Evolutionary conservation across 1,140 invertebrate genomes (phyloP).

Genomic region (Euura saliciscinereae): DNA sequence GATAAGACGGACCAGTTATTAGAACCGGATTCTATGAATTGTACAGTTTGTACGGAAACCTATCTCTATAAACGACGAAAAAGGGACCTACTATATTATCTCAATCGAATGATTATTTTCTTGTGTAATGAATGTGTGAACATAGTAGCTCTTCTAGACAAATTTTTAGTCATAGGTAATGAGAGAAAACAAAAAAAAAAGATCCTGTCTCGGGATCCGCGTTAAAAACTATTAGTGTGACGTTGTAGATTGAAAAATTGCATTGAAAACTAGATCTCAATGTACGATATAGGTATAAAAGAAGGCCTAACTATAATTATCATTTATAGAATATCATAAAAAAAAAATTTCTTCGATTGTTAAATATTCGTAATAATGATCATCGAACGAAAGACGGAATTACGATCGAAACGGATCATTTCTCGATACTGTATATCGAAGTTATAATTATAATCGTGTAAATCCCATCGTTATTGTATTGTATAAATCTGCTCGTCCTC

Average conservation of each 20-base stretch:
- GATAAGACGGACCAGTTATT: background rate
- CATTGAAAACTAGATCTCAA: conserved; percentile 49
- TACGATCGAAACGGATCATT: conserved; percentile 52
- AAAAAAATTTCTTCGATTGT: conserved; percentile 6
- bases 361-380: conserved; percentile 37
- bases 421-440: conserved; percentile 37
- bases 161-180: background rate
- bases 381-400: conserved; percentile 28
- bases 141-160: background rate
- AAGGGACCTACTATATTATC: background rate
- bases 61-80: background rate
- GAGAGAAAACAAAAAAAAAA: background rate
- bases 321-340: conserved; percentile 23
- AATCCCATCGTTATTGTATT: background rate
- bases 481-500: conserved; percentile 38
- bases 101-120: background rate
- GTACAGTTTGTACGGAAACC: background rate
- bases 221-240: conserved; percentile 19
- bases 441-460: conserved; percentile 15
- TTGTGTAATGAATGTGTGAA: background rate
- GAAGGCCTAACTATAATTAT: conserved; percentile 47
- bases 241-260: conserved; percentile 32
- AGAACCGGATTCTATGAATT: background rate
- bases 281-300: conserved; percentile 44
- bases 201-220: background rate